Base-by-base conservation (phyloP, 2,888 invertebrate species). In the Polymixis lichenea region DNA sequence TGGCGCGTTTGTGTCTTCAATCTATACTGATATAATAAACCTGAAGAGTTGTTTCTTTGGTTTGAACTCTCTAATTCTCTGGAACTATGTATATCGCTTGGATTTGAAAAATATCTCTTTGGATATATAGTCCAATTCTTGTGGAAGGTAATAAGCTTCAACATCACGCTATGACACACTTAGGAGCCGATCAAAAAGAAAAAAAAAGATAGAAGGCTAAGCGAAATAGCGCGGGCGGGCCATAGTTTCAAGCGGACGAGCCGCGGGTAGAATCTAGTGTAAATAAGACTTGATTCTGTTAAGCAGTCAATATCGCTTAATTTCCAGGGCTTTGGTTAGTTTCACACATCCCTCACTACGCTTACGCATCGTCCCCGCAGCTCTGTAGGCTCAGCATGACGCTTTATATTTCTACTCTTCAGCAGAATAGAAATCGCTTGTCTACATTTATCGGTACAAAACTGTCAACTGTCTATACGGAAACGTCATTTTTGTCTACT, bases 1-100 rank as follows among this genome's bases (percentile, higher is more conserved):
- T 73, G 19, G 13, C n/a, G 15, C 15, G 19, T 68, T 56, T 60
- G 32, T 22, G 22, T 60, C 32, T 62, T 28, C 11, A 49, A 77
- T 25, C 11, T 28, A 19, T 72, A 43, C 28, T 72, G 28, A 25
- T 22, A 11, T 61, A 32, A 32, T 11, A 32, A 32, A 17, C 5
- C 6, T 60, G 5, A 32, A 5, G 60, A 22, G 19, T 11, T 9
- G 19, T 11, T 32, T 32, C 32, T 32, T 25, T 46, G 11, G 25
- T 25, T 56, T 56, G 15, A 56, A 56, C 15, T 2, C 13, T 1
- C 13, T n/a, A 56, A 56, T 25, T 25, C 15, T 56, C 25, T 25
- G 25, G 25, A 25, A 15, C 25, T 25, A 32, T 11, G 38, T 38
- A 32, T 32, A 43, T 9, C 11, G 22, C 11, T 32, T 9, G 4